Base-by-base conservation (phyloP, 2,888 invertebrate species). In the Macrophya alboannulata region DNA sequence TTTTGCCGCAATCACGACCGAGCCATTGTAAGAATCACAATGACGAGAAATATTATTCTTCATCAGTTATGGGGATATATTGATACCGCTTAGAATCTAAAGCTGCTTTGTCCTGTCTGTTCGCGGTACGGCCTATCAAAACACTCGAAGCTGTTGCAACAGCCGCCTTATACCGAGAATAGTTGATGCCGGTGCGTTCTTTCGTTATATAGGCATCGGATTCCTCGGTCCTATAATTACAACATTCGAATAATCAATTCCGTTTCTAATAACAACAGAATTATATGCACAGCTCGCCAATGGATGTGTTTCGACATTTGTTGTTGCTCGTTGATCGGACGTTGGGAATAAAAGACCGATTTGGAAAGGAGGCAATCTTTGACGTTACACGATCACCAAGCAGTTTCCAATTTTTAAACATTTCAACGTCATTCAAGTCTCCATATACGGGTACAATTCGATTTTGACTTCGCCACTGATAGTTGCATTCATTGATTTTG, bases 121-220 rank as follows among this genome's bases (percentile, higher is more conserved):
- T 83, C 83, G 68, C 68, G 65, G 48, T 40, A 85, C 71, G 88
- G 82, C 91, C 91, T 91, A 91, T 87, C 86, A 91, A 90, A 91
- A 90, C 91, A 91, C 90, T 91, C 84, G 86, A 88, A 83, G 79
- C 85, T 91, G 90, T 91, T 90, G 88, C 89, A 88, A 91, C 91
- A 91, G 91, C 91, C 91, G 91, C 86, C 88, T 87, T 86, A 87
- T 88, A 89, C 86, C 88, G 85, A 88, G 88, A 68, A 83, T n/a
- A n/a, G 40, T 71, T 40, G 37, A 15, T 83, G 83, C 71, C 21
- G 65, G 68, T 83, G 65, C 65, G 65, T 25, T 62, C 65, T 25
- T 40, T 71, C 43, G 48, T 25, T 31, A 62, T 48, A 17, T 21
- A 21, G 21, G 15, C 4, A 51, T 51, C 2, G 17, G 51, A 55